Conservation (phyloP, 2,888 invertebrate genomes). For the Aporophyla nigra region DNA sequence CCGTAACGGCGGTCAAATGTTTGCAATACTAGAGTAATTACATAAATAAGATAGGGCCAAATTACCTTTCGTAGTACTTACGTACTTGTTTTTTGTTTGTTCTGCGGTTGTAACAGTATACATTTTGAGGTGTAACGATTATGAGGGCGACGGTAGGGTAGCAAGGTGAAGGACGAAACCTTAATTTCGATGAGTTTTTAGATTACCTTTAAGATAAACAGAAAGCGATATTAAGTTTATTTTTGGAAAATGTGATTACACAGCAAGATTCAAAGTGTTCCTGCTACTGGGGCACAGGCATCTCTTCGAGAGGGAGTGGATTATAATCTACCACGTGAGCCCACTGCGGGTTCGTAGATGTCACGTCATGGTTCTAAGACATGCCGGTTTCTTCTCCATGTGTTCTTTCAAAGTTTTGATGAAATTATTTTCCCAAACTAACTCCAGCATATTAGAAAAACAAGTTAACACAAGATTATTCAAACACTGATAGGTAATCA, state of each 20-base stretch:
- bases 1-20: constrained; percentile 69
- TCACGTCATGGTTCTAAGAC: no score
- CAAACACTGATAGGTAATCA: neutral
- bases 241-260: neutral
- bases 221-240: neutral
- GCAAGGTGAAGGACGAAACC: constrained; percentile 19
- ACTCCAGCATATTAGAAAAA: neutral
- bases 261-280: no score
- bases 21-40: constrained; percentile 69
- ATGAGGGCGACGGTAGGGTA: constrained; percentile 22
- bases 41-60: constrained; percentile 65
- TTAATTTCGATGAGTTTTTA: constrained; percentile 18
- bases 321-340: no score
- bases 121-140: constrained; percentile 36
- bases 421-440: no score
- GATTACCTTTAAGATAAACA: neutral
- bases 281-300: no score
- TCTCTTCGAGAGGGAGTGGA: no score
- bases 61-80: constrained; percentile 60
- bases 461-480: neutral
- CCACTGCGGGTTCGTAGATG: no score
- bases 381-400: no score
- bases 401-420: no score
- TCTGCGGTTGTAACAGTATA: constrained; percentile 22
- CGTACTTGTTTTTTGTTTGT: constrained; percentile 53